Conservation (phyloP, 2,888 invertebrate genomes). For the Dichetophora obliterata region DNA sequence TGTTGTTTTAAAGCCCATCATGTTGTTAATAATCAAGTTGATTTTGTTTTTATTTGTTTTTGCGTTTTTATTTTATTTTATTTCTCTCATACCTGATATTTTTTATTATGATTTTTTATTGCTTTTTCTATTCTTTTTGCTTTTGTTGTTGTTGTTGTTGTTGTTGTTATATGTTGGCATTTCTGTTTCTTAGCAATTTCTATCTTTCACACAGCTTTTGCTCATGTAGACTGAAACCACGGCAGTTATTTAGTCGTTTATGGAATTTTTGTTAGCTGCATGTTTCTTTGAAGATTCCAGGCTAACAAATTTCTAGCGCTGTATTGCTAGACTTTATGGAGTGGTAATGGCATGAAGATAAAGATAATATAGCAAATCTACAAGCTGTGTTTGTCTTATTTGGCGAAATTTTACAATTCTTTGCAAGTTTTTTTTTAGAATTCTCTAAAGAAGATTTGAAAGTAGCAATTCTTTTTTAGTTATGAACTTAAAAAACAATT, state of each 20-base stretch:
- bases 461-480: background rate
- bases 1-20: constrained; percentile 13
- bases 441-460: no score
- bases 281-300: background rate
- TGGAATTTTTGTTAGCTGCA: constrained; percentile 20
- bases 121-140: background rate
- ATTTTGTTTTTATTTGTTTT: background rate
- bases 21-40: background rate
- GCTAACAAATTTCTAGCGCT: background rate
- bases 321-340: background rate
- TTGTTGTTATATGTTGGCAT: background rate
- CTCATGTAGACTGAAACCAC: background rate
- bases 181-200: background rate
- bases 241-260: background rate
- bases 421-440: background rate
- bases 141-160: background rate
- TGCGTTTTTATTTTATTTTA: background rate
- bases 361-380: background rate
- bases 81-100: background rate
- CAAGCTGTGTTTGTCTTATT: background rate
- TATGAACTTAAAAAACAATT: background rate
- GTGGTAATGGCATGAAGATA: background rate
- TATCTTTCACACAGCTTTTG: background rate
- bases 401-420: background rate
- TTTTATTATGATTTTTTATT: background rate